Base-by-base conservation (phyloP, 2,888 invertebrate genomes). In the Amphiduros pacificus region DNA sequence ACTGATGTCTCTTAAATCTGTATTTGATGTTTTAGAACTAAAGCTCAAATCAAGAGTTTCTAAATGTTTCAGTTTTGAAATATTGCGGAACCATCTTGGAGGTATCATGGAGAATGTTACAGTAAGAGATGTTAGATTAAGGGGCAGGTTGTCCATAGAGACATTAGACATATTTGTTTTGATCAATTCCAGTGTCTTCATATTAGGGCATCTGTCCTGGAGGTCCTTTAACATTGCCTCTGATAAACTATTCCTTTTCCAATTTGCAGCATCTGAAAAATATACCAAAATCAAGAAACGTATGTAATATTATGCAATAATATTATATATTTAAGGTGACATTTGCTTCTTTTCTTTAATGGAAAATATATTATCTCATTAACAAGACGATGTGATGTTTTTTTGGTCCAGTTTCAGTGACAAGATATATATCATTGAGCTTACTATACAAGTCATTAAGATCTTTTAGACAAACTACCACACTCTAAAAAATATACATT, bases 201-300 rank as follows among this genome's bases (percentile, higher is more conserved):
- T 64, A 48, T 73, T 73, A 24, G 78, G 77, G 66, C 78, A 78
- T 17, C 74, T 61, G 20, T 69, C 67, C n/a, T 64, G 50, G 6
- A 78, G 67, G 48, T 77, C 77, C 5, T 71, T 66, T 31, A 78
- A 59, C 70, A 77, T 72, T 5, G 76, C 73, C 65, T 75, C 69
- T 20, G 77, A 75, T 11, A 78, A 27, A 9, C 74, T 68, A 9
- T 68, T 63, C 44, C 70, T 71, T 50, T 73, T 71, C 59, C 70
- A 66, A 20, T 67, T 73, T 24, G 65, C 59, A 51, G 71, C 70
- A 62, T 31, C 72, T 71, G 53, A 27, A 41, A 58, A 29, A 11
- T 24, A 55, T 24, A 20, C 22, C 9, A 55, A 40, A 69, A 68
- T 57, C 49, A 65, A 59, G 28, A 29, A 36, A 14, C 36, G 36